Percentiles rank a stretch among this genome's conserved stretches.
Evolutionary conservation across 2,797 vertebrate genomes (phyloP).

Genomic region (Odontamblyopus rebecca): DNA sequence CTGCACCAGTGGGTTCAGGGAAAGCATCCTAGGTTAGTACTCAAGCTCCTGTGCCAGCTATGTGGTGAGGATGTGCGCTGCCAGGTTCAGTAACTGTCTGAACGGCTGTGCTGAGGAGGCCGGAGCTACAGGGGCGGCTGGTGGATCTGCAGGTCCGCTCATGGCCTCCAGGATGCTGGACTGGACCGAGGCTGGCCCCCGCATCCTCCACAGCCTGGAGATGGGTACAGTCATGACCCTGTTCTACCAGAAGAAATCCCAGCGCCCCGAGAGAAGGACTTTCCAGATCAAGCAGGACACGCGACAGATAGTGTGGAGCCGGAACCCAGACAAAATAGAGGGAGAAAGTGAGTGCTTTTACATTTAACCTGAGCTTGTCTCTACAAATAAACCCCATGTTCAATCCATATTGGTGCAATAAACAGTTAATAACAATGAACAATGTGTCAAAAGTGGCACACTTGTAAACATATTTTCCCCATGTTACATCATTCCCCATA

Average conservation of each 20-base stretch:
- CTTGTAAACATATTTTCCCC: too few species aligned
- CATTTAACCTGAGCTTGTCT: neutral
- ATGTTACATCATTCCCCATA: too few species aligned
- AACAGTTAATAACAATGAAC: too few species aligned
- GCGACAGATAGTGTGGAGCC: slow-evolving; percentile 81
- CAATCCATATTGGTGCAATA: too few species aligned
- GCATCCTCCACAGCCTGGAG: slow-evolving; percentile 80
- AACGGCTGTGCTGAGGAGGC: slow-evolving; percentile 78
- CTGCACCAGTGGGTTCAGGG: slow-evolving; percentile 13
- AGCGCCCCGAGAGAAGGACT: slow-evolving; percentile 84
- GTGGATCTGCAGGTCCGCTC: slow-evolving; percentile 38
- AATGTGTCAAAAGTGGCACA: too few species aligned
- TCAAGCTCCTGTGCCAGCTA: slow-evolving; percentile 19
- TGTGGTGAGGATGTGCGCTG: slow-evolving; percentile 80
- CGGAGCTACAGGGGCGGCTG: slow-evolving; percentile 24
- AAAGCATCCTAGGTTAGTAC: slow-evolving; percentile 14
- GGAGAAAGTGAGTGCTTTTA: slow-evolving; percentile 80
- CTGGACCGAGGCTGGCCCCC: slow-evolving; percentile 71
- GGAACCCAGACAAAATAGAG: slow-evolving; percentile 82
- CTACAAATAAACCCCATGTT: neutral
- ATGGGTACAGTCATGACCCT: slow-evolving; percentile 83
- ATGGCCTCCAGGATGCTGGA: slow-evolving; percentile 69
- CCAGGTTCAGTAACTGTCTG: slow-evolving; percentile 74
- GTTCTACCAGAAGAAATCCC: slow-evolving; percentile 88
- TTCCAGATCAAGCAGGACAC: slow-evolving; percentile 82